Conservation (phyloP, 2,888 invertebrate genomes). For the Acholoe squamosa region DNA sequence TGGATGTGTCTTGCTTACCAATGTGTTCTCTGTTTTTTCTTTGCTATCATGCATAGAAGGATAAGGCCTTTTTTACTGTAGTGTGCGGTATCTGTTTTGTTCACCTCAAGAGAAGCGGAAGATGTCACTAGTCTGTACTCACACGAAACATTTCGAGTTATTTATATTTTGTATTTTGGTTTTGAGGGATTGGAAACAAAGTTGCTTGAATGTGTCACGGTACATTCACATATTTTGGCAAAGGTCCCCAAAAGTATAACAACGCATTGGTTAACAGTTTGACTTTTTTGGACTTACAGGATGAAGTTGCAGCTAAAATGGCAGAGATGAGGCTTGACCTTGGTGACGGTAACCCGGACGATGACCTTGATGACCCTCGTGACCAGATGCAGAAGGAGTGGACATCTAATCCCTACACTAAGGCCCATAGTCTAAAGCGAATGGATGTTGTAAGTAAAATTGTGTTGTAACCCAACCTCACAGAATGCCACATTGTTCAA, state of each 20-base stretch:
- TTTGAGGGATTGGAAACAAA: no score
- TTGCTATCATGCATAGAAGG: no score
- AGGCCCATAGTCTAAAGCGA: slow-evolving; percentile 74
- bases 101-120: no score
- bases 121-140: no score
- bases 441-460: slow-evolving; percentile 77
- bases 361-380: slow-evolving; percentile 68
- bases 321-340: slow-evolving; percentile 67
- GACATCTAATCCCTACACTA: slow-evolving; percentile 75
- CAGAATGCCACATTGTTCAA: no score
- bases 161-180: no score
- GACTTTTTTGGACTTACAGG: slow-evolving; percentile 62
- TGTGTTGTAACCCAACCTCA: no score
- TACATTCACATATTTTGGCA: background rate
- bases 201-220: background rate
- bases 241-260: background rate
- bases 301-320: slow-evolving; percentile 72
- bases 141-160: no score
- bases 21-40: no score
- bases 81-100: no score
- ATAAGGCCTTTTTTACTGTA: no score
- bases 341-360: slow-evolving; percentile 69
- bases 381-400: slow-evolving; percentile 74
- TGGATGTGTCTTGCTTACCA: no score
- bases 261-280: background rate